Evolutionary conservation across 2,797 vertebrate species (phyloP), one percentile per base, ranked within the genome.

Genomic region (Numenius phaeopus): DNA sequence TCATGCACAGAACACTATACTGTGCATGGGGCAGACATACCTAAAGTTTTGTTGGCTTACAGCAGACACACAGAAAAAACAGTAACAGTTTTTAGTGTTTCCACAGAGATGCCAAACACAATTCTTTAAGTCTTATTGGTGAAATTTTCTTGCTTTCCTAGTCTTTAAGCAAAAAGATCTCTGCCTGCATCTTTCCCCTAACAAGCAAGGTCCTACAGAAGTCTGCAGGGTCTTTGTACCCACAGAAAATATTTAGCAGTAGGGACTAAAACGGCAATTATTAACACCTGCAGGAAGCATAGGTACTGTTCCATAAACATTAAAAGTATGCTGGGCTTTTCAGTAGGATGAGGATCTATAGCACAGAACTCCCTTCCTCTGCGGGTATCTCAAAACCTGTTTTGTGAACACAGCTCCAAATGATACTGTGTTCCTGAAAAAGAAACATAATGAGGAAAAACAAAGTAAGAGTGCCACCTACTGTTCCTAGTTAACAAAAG

Each of bases 401-500:
- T 76, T 50, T 46, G 46, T 23, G 88, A 89, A n/a, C 10, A 2
- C 18, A 13, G 39, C 46, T 88, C 78, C 44, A 55, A 65, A 79
- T 7, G 18, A 86, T 12, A 55, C 3, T 14, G 26, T 1, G 21
- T 7, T 32, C 44, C 78, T 19, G 32, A 57, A 70, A 66, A 65
- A 57, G 34, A 9, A 11, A 49, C 0, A 14, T 44, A 9, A 13
- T 2, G 30, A 67, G 32, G 42, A 83, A 92, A 64, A 58, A 22
- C 83, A 80, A 90, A 75, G 22, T 62, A 69, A 61, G 82, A 81
- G 94, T 58, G 86, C 81, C 96, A 83, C 55, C 97, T 97, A 65
- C 78, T 40, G 93, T n/a, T 84, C 10, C 6, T 32, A 40, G 15
- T 71, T 29, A 49, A 32, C 23, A 23, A 37, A 61, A 64, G 16